Base-by-base conservation (phyloP, 1,140 invertebrate species). In the Maniola jurtina region DNA sequence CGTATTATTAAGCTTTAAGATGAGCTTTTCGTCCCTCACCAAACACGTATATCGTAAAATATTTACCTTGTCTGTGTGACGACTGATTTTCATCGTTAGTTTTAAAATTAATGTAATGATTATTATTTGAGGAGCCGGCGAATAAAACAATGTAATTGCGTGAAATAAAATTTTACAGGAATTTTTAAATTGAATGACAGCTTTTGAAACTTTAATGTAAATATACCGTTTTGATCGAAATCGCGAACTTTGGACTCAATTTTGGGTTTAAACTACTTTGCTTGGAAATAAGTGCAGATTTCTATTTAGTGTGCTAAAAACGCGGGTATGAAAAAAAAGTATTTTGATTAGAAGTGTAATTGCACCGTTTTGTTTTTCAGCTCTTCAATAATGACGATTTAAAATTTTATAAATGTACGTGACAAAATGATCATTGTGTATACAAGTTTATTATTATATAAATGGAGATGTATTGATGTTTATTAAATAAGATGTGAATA, bases 11-110 rank as follows among this genome's bases (percentile, higher is more conserved):
- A 73, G 73, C 73, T 75, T 75, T 75, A 75, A 75, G 57, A 61
- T 61, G 73, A 75, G 71, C 73, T 75, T 75, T 68, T 64, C 61
- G 57, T 66, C 56, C 72, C 57, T 64, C 56, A 68, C 68, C 48
- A 54, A 64, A 60, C 55, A 45, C 54, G 9, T 57, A 61, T 67
- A 69, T 71, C 50, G 54, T 64, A 33, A 60, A 55, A 61, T 64
- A 68, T 58, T 66, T 63, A 74, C 66, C 73, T 76, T 80, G 79
- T 88, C 81, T 84, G 75, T 84, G 75, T 80, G 77, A 84, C 73
- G 85, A 89, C 85, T 88, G 87, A 89, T 87, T 87, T 86, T 89
- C 76, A 82, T 84, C 71, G 75, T 82, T 83, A 88, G 80, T 69
- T 73, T 80, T 80, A 83, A 57, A 45, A 71, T 75, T 62, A 68